These are phyloP conservation scores for Heliconius eleuchia DNA, from an alignment of 1,140 invertebrate genomes.

Conservation along the genomic window DNA sequence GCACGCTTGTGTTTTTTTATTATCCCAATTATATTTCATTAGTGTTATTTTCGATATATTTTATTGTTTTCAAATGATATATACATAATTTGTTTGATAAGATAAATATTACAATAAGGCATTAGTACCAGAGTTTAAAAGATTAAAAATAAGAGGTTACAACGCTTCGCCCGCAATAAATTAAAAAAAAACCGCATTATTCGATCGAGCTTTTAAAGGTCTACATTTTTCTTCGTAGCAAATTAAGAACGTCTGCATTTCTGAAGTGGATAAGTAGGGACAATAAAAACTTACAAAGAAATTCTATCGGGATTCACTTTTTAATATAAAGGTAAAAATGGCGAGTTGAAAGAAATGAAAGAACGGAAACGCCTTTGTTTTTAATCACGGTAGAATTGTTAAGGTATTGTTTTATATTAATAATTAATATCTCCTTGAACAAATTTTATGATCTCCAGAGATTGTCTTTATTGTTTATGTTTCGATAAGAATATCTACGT, in stretches of 20 bases:
- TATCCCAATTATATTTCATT: too few relatives aligned
- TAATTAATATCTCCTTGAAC: conserved; percentile 10
- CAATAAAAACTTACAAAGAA: conserved; percentile 11
- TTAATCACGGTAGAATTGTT: background rate
- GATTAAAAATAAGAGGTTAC: background rate
- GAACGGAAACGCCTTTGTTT: conserved; percentile 5
- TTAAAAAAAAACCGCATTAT: background rate
- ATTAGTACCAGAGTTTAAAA: background rate
- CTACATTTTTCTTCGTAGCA: conserved; percentile 12
- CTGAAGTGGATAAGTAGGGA: conserved; percentile 14
- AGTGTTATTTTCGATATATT: background rate
- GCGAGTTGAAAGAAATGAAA: conserved; percentile 5
- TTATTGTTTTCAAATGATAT: background rate
- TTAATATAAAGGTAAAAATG: conserved; percentile 12
- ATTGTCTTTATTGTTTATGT: background rate
- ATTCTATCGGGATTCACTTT: conserved; percentile 11
- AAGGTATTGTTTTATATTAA: conserved; percentile 4
- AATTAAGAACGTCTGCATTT: conserved; percentile 15
- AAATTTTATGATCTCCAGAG: conserved; percentile 11
- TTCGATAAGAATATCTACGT: background rate
- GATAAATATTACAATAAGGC: background rate
- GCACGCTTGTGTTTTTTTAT: too few relatives aligned
- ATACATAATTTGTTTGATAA: background rate
- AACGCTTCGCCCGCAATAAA: background rate
- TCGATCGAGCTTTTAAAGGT: conserved; percentile 7